Evolutionary conservation across 2,113 vertebrate species (phyloP), one percentile per base, ranked within the genome.

Genomic region (Anser cygnoides): DNA sequence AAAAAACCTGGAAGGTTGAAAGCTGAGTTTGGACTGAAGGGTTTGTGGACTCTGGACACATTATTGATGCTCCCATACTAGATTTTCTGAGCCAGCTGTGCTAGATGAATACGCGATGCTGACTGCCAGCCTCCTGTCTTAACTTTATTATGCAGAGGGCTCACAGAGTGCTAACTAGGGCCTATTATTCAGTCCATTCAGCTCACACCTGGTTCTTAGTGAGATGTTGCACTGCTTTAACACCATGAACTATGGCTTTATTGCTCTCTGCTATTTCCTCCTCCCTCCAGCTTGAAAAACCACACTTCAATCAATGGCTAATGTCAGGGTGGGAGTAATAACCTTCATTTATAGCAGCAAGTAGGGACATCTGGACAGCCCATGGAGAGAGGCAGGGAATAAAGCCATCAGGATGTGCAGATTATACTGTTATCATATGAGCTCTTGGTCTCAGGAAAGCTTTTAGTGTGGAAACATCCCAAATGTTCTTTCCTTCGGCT

Each of bases 341-440:
- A 97, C 97, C 95, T 96, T 96, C 57, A 71, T 96, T 98, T 95
- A 95, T 77, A 58, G 84, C 72, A 92, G 84, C 96, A 89, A 95
- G 95, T 85, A 95, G 84, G 96, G 96, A 97, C 98, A 98, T 96
- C 95, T 98, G 97, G 88, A 59, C 55, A 54, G 92, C 91, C 93
- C 88, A 91, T 91, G 67, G 73, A 76, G 92, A 95, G 71, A 74
- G 63, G 84, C 62, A 89, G 83, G 86, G 95, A 96, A 59, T 74
- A 93, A 92, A 96, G 58, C 37, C 82, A 90, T 84, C 84, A 91
- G 79, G 37, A 68, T 82, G 95, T 90, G 96, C 95, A 97, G 95
- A 93, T 93, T 74, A 80, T 85, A 93, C 44, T 10, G 3, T 96
- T 94, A 91, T 92, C 91, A 68, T 49, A 39, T 65, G 44, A 89